Evolutionary conservation across 1,140 invertebrate genomes (phyloP), one percentile per base, ranked within the genome.

Genomic region (Spodoptera frugiperda): DNA sequence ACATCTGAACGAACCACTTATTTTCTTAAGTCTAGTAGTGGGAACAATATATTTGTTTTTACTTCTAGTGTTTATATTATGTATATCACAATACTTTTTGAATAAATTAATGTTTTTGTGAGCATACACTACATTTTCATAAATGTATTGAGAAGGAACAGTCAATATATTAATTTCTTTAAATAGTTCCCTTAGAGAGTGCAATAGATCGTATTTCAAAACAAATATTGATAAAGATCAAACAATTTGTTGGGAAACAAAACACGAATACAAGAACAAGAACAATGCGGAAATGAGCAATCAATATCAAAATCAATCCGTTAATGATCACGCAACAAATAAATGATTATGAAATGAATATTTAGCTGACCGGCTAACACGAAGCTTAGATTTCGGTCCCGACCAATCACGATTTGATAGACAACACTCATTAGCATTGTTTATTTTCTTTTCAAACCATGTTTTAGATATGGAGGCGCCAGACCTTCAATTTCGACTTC

Each of bases 371-470:
- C 48, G 76, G 48, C 75, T 54, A 57, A 79, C 67, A 44, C 57
- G 55, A 57, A 33, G 54, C 25, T 49, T 15, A 61, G 17, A 77
- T 65, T 33, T 44, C 25, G 49, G 72, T 44, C 15, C 49, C 61
- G 73, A 68, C 71, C 72, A 76, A 75, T 82, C 88, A 91, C 85
- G 88, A 87, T 86, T 89, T 90, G 90, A 93, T 84, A 87, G 91
- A 89, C 88, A 90, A 86, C 84, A 84, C 84, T 91, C 88, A 91
- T 93, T 91, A 92, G 84, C 75, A 87, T 91, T 92, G 87, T 92
- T 91, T 90, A 86, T 86, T 89, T 87, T 87, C 80, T 87, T 89
- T 89, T 86, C 46, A 73, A 73, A 61, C 54, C 25, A 33, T 15
- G 44, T 53, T 78, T 81, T 63, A 68, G 25, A 53, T 12, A 51